A percentile compares a stretch with the other conserved stretches of the same genome.
These are phyloP conservation scores for Ailurus styani DNA, from an alignment of 2,113 vertebrate species.

Conservation along the genomic window DNA sequence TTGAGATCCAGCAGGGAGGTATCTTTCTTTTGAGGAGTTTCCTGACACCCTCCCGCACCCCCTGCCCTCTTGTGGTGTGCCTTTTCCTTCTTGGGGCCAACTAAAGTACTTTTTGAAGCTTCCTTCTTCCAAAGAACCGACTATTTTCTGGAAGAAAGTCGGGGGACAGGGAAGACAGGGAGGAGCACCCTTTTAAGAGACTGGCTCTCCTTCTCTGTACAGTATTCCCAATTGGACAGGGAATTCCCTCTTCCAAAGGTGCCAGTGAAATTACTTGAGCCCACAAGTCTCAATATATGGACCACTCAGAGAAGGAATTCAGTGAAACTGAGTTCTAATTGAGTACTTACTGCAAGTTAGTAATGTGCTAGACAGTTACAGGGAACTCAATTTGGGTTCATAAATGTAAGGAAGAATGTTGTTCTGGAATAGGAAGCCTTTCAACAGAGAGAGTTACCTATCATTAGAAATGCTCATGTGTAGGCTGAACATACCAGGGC, in stretches of 20 bases:
- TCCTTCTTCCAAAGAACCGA: conserved; percentile 2
- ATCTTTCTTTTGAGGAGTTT: neutral
- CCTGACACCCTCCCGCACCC: neutral
- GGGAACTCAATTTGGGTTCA: neutral
- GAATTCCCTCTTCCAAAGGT: neutral
- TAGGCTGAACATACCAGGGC: neutral
- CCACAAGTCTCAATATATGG: neutral
- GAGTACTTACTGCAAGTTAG: neutral
- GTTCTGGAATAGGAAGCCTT: neutral
- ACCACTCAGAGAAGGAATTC: neutral
- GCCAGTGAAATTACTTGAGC: neutral
- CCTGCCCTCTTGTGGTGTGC: neutral
- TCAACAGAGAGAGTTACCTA: neutral
- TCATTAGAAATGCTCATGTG: neutral
- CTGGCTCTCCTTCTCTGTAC: neutral
- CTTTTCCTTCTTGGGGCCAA: neutral
- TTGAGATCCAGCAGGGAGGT: neutral
- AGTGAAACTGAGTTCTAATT: neutral
- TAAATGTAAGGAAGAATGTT: neutral
- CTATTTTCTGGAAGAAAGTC: neutral
- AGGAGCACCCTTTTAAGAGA: neutral
- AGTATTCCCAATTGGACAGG: neutral
- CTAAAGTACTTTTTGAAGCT: neutral
- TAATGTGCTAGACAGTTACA: neutral
- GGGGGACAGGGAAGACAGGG: no score